Percentiles rank a stretch among this genome's conserved stretches.
Evolutionary conservation across 2,797 vertebrate species (phyloP).

Genomic region (Schizopygopsis malacanthus): DNA sequence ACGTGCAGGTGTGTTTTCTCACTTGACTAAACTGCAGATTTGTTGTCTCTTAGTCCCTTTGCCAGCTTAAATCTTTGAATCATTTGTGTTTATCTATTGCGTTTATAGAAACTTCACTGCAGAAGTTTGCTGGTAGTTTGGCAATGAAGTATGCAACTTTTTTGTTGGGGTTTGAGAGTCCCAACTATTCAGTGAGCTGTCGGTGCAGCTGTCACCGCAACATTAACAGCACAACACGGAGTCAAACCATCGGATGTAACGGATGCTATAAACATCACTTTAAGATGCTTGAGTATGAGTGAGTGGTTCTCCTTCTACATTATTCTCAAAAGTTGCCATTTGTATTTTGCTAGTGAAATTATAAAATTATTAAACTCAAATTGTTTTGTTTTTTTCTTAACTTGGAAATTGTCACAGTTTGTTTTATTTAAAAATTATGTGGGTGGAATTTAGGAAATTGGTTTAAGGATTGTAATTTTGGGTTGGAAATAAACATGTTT

Average conservation of each 20-base stretch:
- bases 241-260: slow-evolving; percentile 51
- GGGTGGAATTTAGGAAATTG: neutral
- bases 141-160: slow-evolving; percentile 69
- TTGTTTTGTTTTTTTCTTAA: neutral
- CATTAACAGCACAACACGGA: neutral
- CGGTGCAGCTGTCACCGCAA: slow-evolving; percentile 61
- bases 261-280: slow-evolving; percentile 18
- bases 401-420: neutral
- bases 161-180: slow-evolving; percentile 60
- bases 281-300: slow-evolving; percentile 69
- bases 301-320: slow-evolving; percentile 51
- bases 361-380: neutral
- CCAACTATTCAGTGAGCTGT: fast-evolving
- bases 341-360: neutral
- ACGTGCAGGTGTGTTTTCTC: slow-evolving; percentile 74
- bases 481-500: neutral
- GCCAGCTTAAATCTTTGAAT: neutral
- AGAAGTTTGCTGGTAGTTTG: slow-evolving; percentile 73
- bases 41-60: neutral
- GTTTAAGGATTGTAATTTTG: neutral
- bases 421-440: neutral
- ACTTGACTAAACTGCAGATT: neutral
- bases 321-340: neutral
- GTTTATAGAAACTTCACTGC: slow-evolving; percentile 74
- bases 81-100: slow-evolving; percentile 21